A percentile compares a stretch with the other conserved stretches of the same genome.
Conservation (phyloP, 1,140 invertebrate genomes). For the Drosophila pandora region DNA sequence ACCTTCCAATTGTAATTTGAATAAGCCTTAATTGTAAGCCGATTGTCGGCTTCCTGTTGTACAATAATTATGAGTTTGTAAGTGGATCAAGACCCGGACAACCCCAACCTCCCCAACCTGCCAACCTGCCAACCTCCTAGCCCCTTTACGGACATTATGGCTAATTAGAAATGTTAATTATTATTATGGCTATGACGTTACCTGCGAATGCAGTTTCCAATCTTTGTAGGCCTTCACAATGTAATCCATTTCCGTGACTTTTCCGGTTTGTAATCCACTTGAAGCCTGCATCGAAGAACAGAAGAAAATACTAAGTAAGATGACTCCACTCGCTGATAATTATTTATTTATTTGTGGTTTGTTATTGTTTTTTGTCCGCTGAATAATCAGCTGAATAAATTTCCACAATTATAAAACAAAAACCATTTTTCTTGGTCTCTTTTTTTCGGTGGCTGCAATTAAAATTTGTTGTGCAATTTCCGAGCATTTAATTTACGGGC, state of each 20-base stretch:
- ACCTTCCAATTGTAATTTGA: conserved; percentile 21
- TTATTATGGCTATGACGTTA: conserved; percentile 36
- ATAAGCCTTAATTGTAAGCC: conserved; percentile 22
- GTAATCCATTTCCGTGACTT: conserved; percentile 76
- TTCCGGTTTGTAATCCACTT: conserved; percentile 6
- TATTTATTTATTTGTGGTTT: conserved; percentile 16
- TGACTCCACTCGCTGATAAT: conserved; percentile 9
- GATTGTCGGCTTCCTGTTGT: conserved; percentile 15
- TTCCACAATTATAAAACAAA: conserved; percentile 39
- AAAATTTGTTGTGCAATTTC: conserved; percentile 39
- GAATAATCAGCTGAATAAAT: conserved; percentile 16
- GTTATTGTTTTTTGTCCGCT: conserved; percentile 1
- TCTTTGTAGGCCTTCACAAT: conserved; percentile 82
- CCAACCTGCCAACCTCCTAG: conserved; percentile 14
- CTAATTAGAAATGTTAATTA: background rate
- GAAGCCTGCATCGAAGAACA: conserved; percentile 54
- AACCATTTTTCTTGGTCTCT: conserved; percentile 14
- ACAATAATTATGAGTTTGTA: conserved; percentile 22
- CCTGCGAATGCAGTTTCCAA: conserved; percentile 82
- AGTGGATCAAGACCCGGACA: conserved; percentile 13
- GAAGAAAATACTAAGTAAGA: conserved; percentile 53
- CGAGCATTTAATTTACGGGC: conserved; percentile 34
- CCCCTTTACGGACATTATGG: background rate
- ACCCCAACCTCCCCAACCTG: conserved; percentile 9
- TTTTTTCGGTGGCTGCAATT: conserved; percentile 34